These are phyloP conservation scores for Pseudomyrmex flavicornis DNA, from an alignment of 1,140 invertebrate genomes.

Conservation along the genomic window DNA sequence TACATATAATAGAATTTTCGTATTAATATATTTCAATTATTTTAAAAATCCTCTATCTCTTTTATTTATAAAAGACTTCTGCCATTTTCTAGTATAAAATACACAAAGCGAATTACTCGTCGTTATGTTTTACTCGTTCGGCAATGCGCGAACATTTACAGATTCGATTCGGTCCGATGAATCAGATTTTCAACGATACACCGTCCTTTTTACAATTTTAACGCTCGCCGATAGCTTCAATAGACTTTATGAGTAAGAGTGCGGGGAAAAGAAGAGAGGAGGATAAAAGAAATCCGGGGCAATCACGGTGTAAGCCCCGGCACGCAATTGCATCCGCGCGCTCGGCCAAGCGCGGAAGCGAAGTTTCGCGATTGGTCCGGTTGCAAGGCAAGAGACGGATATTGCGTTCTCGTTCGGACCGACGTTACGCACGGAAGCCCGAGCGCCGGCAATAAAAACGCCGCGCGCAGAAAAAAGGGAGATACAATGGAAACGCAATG, in stretches of 20 bases:
- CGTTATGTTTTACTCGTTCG: not conserved
- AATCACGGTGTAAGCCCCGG: constrained; percentile 6
- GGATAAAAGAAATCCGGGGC: constrained; percentile 40
- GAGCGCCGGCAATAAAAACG: constrained; percentile 69
- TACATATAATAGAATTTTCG: too few species aligned
- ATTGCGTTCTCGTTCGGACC: constrained; percentile 57
- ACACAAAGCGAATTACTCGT: not conserved
- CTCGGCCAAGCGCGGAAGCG: constrained; percentile 61
- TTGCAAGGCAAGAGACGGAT: constrained; percentile 63
- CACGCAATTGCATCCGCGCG: constrained; percentile 62
- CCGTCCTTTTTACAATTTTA: constrained; percentile 10
- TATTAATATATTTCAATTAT: too few species aligned
- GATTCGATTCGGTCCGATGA: constrained; percentile 4
- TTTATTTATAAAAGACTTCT: too few species aligned
- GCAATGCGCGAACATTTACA: not conserved
- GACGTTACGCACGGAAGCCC: constrained; percentile 63
- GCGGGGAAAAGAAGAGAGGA: not conserved
- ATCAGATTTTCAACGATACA: constrained; percentile 9
- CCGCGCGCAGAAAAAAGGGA: constrained; percentile 74
- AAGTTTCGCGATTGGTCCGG: constrained; percentile 45
- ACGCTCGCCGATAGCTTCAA: constrained; percentile 19
- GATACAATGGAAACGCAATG: constrained; percentile 77
- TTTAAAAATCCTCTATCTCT: too few species aligned
- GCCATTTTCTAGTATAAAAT: too few species aligned
- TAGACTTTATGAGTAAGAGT: not conserved